phyloP scores from a whole-genome alignment of 2,113 vertebrate genomes.

The Myotis lucifugus region DNA sequence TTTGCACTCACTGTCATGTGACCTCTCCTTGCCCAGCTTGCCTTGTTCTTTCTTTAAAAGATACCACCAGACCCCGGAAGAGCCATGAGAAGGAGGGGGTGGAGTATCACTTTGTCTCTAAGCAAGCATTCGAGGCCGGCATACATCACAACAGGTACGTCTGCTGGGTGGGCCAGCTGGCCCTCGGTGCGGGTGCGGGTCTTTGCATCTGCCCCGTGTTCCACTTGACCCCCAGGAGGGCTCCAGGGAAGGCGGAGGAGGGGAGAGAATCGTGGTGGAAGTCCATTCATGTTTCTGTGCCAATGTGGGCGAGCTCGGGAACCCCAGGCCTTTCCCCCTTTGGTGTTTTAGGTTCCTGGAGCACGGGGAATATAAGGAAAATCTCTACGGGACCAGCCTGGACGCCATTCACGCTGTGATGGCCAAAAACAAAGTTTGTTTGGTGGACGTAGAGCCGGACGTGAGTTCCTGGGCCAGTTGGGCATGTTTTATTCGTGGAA shows the following conservation, averaged over 20 bases:
- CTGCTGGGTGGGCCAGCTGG: neutral
- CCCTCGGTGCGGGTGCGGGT: neutral
- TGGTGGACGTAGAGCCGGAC: slow-evolving; percentile 96
- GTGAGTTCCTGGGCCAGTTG: slow-evolving; percentile 84
- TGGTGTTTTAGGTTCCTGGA: slow-evolving; percentile 91
- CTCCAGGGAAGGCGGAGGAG: neutral
- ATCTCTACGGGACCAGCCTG: slow-evolving; percentile 94
- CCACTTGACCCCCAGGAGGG: neutral
- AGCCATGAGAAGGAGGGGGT: slow-evolving; percentile 94
- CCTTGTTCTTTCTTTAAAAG: slow-evolving; percentile 79
- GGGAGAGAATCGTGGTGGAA: neutral
- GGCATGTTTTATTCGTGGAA: neutral
- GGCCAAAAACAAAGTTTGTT: slow-evolving; percentile 92
- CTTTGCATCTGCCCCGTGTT: accelerated
- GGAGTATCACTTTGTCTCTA: slow-evolving; percentile 96
- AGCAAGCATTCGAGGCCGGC: slow-evolving; percentile 92
- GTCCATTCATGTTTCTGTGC: neutral
- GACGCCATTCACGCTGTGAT: slow-evolving; percentile 91
- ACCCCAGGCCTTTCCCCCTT: neutral
- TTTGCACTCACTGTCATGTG: neutral
- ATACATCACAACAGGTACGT: slow-evolving; percentile 92
- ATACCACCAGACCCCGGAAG: slow-evolving; percentile 93
- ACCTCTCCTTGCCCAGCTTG: neutral
- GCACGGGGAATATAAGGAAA: slow-evolving; percentile 95
- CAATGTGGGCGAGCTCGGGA: neutral